phyloP scores from a whole-genome alignment of 2,113 vertebrate genomes.

The Hippoglossus stenolepis region DNA sequence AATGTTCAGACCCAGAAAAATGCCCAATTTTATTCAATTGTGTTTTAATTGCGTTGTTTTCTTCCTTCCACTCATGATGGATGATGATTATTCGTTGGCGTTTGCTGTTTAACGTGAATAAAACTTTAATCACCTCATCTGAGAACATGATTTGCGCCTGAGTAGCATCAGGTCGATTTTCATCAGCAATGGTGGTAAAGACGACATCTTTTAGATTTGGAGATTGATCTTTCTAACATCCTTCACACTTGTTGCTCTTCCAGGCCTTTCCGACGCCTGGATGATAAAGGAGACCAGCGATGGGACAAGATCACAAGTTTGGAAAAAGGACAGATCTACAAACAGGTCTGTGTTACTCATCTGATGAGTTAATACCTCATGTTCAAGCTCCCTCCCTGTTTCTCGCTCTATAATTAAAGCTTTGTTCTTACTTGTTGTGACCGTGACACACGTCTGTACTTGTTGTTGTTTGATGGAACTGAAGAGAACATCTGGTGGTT shows the following conservation, averaged over 20 bases:
- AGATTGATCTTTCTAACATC: neutral
- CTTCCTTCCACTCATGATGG: no score
- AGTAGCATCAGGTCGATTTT: no score
- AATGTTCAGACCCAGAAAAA: no score
- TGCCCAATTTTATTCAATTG: no score
- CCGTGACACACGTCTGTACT: neutral
- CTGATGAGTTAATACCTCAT: neutral
- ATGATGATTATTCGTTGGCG: no score
- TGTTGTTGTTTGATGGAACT: neutral
- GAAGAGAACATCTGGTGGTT: neutral
- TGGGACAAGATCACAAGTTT: constrained; percentile 87
- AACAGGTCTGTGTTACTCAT: constrained; percentile 78
- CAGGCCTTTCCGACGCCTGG: constrained; percentile 87
- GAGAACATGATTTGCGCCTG: no score
- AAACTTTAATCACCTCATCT: no score
- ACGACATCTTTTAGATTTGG: no score
- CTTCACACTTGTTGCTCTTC: neutral
- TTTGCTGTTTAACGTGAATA: no score
- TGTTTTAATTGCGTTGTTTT: no score
- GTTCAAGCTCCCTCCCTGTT: neutral
- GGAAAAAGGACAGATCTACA: constrained; percentile 88
- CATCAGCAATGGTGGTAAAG: no score
- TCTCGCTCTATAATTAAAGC: neutral
- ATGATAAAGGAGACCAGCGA: constrained; percentile 84
- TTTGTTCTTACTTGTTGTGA: neutral